A percentile compares a stretch with the other conserved stretches of the same genome.
Evolutionary conservation across 2,113 vertebrate genomes (phyloP).

Genomic region (Syngnathoides biaculeatus): DNA sequence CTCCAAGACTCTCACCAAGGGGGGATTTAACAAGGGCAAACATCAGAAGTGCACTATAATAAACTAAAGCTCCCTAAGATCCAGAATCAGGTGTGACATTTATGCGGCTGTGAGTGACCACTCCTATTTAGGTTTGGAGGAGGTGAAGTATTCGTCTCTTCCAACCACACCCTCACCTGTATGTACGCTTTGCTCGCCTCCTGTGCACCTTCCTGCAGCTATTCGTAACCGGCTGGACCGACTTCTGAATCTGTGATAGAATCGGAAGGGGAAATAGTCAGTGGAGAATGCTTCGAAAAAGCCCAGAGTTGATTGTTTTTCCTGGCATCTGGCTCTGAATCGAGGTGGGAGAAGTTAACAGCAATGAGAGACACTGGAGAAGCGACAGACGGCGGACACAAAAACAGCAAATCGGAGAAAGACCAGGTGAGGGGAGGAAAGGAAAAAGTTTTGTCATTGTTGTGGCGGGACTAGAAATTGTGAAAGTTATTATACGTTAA

Average conservation of each 20-base stretch:
- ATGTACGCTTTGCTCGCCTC: conserved; percentile 14
- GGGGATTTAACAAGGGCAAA: background rate
- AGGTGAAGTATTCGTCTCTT: background rate
- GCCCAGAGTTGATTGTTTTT: background rate
- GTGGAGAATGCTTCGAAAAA: conserved; percentile 4
- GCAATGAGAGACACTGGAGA: conserved; percentile 48
- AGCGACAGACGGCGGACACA: conserved; percentile 12
- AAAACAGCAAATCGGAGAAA: conserved; percentile 48
- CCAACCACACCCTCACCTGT: conserved; percentile 57
- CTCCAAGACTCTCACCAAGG: background rate
- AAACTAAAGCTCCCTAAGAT: background rate
- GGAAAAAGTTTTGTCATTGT: background rate
- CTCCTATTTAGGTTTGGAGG: conserved; percentile 26
- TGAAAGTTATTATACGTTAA: background rate
- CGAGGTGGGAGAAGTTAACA: background rate
- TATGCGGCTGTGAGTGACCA: conserved; percentile 1
- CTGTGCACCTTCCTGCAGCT: background rate
- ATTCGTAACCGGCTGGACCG: too few relatives aligned
- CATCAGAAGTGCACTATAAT: background rate
- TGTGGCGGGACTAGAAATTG: background rate
- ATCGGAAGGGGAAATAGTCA: background rate
- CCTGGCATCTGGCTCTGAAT: background rate
- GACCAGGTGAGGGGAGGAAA: conserved; percentile 58
- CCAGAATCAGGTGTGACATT: background rate
- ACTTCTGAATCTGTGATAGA: background rate